Evolutionary conservation across 2,113 vertebrate genomes (phyloP).

Genomic region (Centropristis striata): DNA sequence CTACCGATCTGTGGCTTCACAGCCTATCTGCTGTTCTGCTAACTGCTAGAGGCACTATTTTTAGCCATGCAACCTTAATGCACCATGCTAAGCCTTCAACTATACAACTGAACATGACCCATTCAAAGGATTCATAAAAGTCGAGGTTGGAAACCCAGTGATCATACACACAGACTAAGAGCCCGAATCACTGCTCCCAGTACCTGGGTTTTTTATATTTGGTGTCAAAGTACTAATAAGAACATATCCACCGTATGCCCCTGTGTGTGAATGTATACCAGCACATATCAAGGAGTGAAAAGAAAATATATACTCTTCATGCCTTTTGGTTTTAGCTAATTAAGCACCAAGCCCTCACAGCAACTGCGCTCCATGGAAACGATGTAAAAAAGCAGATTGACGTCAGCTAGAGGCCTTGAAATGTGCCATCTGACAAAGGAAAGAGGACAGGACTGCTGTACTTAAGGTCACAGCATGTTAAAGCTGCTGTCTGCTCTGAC

Average conservation of each 20-base stretch:
- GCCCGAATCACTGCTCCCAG: slow-evolving; percentile 40
- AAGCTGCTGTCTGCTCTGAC: slow-evolving; percentile 37
- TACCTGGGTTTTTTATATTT: slow-evolving; percentile 51
- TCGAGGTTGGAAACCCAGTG: slow-evolving; percentile 61
- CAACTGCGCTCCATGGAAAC: slow-evolving; percentile 83
- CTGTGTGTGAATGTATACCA: slow-evolving; percentile 50
- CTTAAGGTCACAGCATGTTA: slow-evolving; percentile 66
- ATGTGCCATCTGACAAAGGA: slow-evolving; percentile 70
- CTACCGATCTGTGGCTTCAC: slow-evolving; percentile 51
- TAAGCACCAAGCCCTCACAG: slow-evolving; percentile 69
- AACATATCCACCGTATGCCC: slow-evolving; percentile 40
- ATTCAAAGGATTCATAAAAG: slow-evolving; percentile 77
- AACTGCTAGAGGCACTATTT: slow-evolving; percentile 77
- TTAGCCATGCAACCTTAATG: slow-evolving; percentile 76
- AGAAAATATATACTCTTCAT: slow-evolving; percentile 50
- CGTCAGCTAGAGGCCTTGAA: slow-evolving; percentile 78
- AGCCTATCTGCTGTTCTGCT: slow-evolving; percentile 61
- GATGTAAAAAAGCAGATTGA: slow-evolving; percentile 63
- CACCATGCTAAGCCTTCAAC: slow-evolving; percentile 68
- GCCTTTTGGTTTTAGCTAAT: slow-evolving; percentile 75
- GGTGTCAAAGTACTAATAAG: slow-evolving; percentile 70
- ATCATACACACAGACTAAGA: slow-evolving; percentile 49
- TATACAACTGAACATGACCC: slow-evolving; percentile 70
- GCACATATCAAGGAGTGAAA: slow-evolving; percentile 68
- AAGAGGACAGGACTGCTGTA: slow-evolving; percentile 54